Evolutionary conservation across 1,140 invertebrate species (phyloP).

Genomic region (Cydia fagiglandana): DNA sequence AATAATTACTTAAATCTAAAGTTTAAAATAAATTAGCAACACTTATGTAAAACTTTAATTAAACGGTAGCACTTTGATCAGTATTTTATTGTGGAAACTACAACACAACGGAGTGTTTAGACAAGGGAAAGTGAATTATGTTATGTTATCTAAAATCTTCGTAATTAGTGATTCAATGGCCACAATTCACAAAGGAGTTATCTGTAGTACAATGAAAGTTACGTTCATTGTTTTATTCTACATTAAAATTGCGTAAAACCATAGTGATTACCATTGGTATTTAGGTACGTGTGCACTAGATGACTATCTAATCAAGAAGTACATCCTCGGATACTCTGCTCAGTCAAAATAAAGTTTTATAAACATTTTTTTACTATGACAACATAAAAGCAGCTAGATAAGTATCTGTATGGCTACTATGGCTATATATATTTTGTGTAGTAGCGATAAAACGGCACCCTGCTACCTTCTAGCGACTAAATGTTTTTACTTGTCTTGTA

Average conservation of each 20-base stretch:
- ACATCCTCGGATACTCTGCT: not conserved
- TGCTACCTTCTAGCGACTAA: too few relatives aligned
- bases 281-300: not conserved
- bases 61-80: not conserved
- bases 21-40: constrained; percentile 8
- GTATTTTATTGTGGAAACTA: constrained; percentile 26
- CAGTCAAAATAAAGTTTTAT: not conserved
- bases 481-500: too few relatives aligned
- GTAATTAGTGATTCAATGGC: constrained; percentile 22
- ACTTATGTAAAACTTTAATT: not conserved
- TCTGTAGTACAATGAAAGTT: constrained; percentile 23
- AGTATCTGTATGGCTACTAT: too few relatives aligned
- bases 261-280: not conserved
- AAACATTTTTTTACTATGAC: not conserved
- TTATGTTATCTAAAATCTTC: constrained; percentile 22
- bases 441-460: too few relatives aligned
- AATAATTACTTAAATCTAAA: not conserved
- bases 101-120: not conserved
- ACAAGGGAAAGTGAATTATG: constrained; percentile 27
- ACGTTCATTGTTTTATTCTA: constrained; percentile 20
- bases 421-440: too few relatives aligned
- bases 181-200: constrained; percentile 13
- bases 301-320: not conserved
- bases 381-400: too few relatives aligned
- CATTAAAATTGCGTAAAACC: constrained; percentile 12